Evolutionary conservation across 1,140 invertebrate species (phyloP).

Genomic region (Palaemon carinicauda): DNA sequence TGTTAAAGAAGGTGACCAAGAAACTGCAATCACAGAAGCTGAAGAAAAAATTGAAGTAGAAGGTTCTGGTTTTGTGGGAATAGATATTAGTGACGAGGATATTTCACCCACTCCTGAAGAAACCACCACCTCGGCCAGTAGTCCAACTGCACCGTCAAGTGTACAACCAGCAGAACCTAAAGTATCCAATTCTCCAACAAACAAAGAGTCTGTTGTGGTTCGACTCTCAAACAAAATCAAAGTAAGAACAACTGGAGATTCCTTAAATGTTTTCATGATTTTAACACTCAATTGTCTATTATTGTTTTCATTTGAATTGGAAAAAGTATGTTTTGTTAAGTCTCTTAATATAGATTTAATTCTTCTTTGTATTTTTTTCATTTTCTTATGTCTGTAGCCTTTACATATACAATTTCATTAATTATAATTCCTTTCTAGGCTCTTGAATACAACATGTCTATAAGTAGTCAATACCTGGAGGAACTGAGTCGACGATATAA

Average conservation of each 20-base stretch:
- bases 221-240: constrained; percentile 95
- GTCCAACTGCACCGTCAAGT: constrained; percentile 23
- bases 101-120: neutral
- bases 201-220: constrained; percentile 95
- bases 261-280: neutral
- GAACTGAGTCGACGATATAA: constrained; percentile 93
- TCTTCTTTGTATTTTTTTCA: neutral
- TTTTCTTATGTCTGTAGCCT: too few species aligned
- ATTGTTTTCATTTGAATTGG: neutral
- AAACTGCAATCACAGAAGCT: neutral
- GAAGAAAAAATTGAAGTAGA: constrained; percentile 24
- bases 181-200: constrained; percentile 66
- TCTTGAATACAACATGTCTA: constrained; percentile 94
- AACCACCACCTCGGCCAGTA: neutral
- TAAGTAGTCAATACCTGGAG: constrained; percentile 94
- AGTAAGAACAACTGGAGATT: constrained; percentile 66
- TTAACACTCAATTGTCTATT: too few species aligned
- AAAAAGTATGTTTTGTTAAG: neutral
- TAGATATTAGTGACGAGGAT: constrained; percentile 6
- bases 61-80: constrained; percentile 1
- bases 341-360: neutral
- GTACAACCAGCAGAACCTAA: constrained; percentile 43
- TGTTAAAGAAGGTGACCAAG: constrained; percentile 1
- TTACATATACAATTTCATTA: neutral
- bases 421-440: constrained; percentile 70